Evolutionary conservation across 1,140 invertebrate genomes (phyloP).

Genomic region (Hyles vespertilio): DNA sequence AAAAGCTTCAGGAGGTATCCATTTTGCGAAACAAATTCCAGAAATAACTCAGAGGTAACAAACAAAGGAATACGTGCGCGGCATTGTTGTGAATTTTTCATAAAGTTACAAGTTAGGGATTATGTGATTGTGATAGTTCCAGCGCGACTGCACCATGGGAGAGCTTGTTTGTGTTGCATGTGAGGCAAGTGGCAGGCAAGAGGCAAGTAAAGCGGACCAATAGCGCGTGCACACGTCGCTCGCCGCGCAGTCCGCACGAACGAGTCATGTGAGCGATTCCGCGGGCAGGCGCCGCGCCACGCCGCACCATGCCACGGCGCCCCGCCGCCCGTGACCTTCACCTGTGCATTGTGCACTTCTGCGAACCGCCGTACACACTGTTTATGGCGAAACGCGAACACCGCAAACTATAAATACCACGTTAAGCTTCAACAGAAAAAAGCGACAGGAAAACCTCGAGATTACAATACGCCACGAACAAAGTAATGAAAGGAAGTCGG

Average conservation of each 20-base stretch:
- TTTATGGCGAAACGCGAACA: constrained; percentile 7
- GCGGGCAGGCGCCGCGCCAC: constrained; percentile 27
- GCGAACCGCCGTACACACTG: constrained; percentile 17
- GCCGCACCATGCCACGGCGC: constrained; percentile 6
- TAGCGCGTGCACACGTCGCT: constrained; percentile 37
- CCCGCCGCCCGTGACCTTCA: constrained; percentile 53
- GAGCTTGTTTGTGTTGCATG: neutral
- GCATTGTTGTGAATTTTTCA: too few relatives aligned
- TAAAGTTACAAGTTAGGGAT: too few relatives aligned
- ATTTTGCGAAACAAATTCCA: too few relatives aligned
- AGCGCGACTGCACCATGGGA: neutral
- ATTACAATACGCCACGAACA: constrained; percentile 8
- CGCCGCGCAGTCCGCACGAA: constrained; percentile 21
- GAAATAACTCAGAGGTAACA: too few relatives aligned
- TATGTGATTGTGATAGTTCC: neutral
- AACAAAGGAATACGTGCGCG: too few relatives aligned
- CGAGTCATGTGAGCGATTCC: constrained; percentile 41
- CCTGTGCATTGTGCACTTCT: constrained; percentile 24
- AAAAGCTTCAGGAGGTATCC: too few relatives aligned
- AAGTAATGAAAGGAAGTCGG: constrained; percentile 21
- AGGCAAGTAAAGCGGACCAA: constrained; percentile 34
- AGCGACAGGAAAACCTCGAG: neutral
- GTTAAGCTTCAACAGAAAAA: constrained; percentile 6
- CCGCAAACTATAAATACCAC: constrained; percentile 10
- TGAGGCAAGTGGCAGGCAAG: neutral